Conservation (phyloP, 2,888 invertebrate genomes). For the Caenorhabditis sp. region DNA sequence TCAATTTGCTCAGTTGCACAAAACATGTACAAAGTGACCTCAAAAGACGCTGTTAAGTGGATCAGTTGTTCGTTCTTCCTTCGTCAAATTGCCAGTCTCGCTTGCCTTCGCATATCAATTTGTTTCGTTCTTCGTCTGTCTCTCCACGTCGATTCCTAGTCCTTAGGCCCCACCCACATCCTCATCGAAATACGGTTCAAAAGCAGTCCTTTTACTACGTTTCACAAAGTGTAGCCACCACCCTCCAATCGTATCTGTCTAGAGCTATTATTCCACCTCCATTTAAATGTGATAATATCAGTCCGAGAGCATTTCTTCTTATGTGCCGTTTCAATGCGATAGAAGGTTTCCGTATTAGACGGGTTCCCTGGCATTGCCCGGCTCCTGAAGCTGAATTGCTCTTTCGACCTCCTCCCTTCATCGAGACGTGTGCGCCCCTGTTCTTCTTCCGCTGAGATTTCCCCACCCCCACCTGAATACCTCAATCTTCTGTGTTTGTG, state of each 20-base stretch:
- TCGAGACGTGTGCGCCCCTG: not conserved
- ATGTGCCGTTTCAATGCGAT: not conserved
- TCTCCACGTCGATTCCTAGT: slow-evolving; percentile 6
- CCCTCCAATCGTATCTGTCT: slow-evolving; percentile 7
- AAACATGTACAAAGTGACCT: slow-evolving; percentile 36
- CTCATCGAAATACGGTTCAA: slow-evolving; percentile 37
- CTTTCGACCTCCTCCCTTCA: no score
- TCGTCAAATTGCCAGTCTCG: slow-evolving; percentile 29
- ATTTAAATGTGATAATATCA: slow-evolving; percentile 29
- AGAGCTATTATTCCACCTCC: no score
- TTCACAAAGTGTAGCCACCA: slow-evolving; percentile 17
- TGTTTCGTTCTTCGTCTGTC: not conserved
- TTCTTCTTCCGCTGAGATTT: slow-evolving; percentile 13
- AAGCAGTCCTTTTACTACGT: not conserved
- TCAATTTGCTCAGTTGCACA: slow-evolving; percentile 27
- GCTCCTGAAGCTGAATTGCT: no score
- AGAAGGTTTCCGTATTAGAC: not conserved
- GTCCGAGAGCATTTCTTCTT: not conserved
- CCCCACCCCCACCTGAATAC: not conserved
- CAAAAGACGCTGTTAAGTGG: slow-evolving; percentile 3
- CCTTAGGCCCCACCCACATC: slow-evolving; percentile 3
- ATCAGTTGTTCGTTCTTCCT: slow-evolving; percentile 19
- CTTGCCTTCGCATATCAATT: slow-evolving; percentile 49
- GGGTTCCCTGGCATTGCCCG: not conserved
- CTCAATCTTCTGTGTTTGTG: slow-evolving; percentile 25